Base-by-base conservation (phyloP, 2,797 vertebrate species). In the Gymnodraco acuticeps region DNA sequence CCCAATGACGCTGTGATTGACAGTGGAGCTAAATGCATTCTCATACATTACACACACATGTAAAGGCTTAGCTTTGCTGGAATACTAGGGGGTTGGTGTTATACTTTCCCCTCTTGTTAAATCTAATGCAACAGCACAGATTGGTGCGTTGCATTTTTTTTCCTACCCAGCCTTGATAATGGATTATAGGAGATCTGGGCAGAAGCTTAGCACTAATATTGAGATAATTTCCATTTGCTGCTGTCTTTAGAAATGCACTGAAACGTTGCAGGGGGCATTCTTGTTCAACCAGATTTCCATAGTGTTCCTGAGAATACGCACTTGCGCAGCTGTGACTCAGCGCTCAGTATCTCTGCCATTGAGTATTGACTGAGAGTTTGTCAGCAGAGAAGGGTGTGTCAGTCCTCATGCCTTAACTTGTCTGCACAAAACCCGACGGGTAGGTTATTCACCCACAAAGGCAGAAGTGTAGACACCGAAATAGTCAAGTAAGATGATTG, bases 351-450 rank as follows among this genome's bases (percentile, higher is more conserved):
- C 58, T 68, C 8, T 52, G 58, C n/a, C 52, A 15, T 23, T 20
- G 33, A 69, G 68, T 85, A 84, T 79, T 82, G 66, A 84, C 75
- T 63, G 61, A 78, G 81, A 70, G 76, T 83, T 73, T 87, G 75
- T 76, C 73, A 74, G 67, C 33, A 64, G 54, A 67, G 17, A 64
- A 88, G 89, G 87, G 81, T 81, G 85, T 90, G 87, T 82, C 80
- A 13, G 27, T 66, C 61, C 42, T 84, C 87, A 74, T 81, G 88
- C 82, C 64, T 77, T 70, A 67, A 87, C 90, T 78, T 83, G 90
- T 70, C 77, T 67, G 60, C 71, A 63, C 38, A 74, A 63, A 27
- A 17, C 64, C 64, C 77, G 60, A 53, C 64, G 66, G 64, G 72
- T 69, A 73, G 58, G 70, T 67, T 56, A 45, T 77, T 73, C 27